These are phyloP conservation scores for Rosalia funebris DNA, from an alignment of 2,888 invertebrate species.

Conservation along the genomic window DNA sequence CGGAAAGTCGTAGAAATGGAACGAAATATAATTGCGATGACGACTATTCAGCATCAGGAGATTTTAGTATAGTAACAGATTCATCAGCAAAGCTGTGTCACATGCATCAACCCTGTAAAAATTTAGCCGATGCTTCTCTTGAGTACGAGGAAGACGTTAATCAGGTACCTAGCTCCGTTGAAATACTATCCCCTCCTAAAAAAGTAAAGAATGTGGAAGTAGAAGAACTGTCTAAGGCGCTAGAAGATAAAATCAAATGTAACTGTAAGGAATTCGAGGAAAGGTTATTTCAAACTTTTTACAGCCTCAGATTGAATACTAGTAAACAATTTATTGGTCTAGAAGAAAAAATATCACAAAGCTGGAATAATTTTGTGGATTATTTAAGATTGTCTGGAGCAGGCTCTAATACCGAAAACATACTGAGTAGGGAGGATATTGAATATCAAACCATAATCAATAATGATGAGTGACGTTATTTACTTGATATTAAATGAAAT, in stretches of 20 bases:
- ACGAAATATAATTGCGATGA: conserved; percentile 23
- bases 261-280: conserved; percentile 41
- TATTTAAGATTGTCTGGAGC: conserved; percentile 45
- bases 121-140: not conserved
- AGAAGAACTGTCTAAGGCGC: conserved; percentile 36
- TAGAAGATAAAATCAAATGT: conserved; percentile 39
- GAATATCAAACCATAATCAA: not conserved
- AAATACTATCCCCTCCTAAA: not conserved
- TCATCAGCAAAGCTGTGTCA: conserved; percentile 23
- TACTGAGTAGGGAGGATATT: not conserved
- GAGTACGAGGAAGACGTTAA: conserved; percentile 7
- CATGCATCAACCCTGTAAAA: not conserved
- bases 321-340: conserved; percentile 50
- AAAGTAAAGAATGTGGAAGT: conserved; percentile 29
- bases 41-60: conserved; percentile 41
- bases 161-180: not conserved
- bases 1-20: not conserved
- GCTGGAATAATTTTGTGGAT: conserved; percentile 48
- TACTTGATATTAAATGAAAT: too few relatives aligned
- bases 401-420: conserved; percentile 15
- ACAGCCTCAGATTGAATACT: conserved; percentile 43
- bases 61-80: conserved; percentile 40
- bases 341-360: conserved; percentile 46
- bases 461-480: not conserved
- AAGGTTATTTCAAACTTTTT: conserved; percentile 46